phyloP scores from a whole-genome alignment of 2,888 invertebrate species.

The Drosophila histrio region DNA sequence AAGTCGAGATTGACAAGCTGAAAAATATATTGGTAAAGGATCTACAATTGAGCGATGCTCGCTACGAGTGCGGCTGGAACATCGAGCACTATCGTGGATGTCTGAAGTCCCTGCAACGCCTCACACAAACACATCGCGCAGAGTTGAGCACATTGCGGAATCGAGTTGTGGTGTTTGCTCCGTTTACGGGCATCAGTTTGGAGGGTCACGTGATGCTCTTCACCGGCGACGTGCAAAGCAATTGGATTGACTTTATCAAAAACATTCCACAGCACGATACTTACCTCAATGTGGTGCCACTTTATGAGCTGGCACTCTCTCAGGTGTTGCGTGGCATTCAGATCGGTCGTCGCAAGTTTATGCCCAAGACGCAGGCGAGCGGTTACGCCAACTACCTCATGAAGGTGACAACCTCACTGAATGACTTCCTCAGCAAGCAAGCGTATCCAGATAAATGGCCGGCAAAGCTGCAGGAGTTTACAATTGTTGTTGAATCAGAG shows the following conservation, averaged over 20 bases:
- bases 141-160: conserved; percentile 89
- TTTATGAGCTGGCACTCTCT: conserved; percentile 93
- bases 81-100: conserved; percentile 96
- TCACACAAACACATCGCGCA: conserved; percentile 90
- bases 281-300: conserved; percentile 90
- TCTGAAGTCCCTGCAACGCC: conserved; percentile 91
- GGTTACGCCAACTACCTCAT: conserved; percentile 93
- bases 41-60: conserved; percentile 86
- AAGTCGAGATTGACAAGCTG: conserved; percentile 89
- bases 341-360: conserved; percentile 94
- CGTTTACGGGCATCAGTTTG: conserved; percentile 95
- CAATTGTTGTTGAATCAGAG: conserved; percentile 88
- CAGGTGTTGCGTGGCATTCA: conserved; percentile 92
- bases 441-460: conserved; percentile 91
- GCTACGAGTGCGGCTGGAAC: conserved; percentile 95
- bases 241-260: conserved; percentile 95
- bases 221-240: conserved; percentile 96
- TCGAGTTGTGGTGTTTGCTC: conserved; percentile 92
- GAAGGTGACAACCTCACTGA: conserved; percentile 93
- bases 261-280: conserved; percentile 91
- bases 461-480: conserved; percentile 88
- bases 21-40: conserved; percentile 78
- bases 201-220: conserved; percentile 95
- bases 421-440: conserved; percentile 88
- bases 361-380: conserved; percentile 94